Conservation (phyloP, 2,888 invertebrate species). For the Boloria euphrosyne region DNA sequence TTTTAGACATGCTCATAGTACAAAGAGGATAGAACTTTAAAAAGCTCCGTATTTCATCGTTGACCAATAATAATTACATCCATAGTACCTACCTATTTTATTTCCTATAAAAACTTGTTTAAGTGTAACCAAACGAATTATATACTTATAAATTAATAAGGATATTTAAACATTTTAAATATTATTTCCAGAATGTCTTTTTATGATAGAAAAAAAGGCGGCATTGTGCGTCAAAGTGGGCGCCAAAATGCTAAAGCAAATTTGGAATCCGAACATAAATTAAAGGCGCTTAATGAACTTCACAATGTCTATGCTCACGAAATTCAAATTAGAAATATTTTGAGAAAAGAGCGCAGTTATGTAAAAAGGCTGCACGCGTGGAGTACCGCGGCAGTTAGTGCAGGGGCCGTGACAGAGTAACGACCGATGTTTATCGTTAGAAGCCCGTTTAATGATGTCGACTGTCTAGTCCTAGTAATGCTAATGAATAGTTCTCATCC, state of each 20-base stretch:
- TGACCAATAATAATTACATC: too few relatives aligned
- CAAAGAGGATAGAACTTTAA: too few relatives aligned
- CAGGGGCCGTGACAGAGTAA: conserved; percentile 74
- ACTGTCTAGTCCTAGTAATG: conserved; percentile 36
- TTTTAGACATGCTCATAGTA: too few relatives aligned
- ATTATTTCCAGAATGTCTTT: background rate
- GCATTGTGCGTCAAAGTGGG: conserved; percentile 30
- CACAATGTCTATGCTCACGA: conserved; percentile 46
- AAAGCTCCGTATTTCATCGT: too few relatives aligned
- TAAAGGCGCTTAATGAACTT: conserved; percentile 66
- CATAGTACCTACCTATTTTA: too few relatives aligned
- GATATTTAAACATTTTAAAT: background rate
- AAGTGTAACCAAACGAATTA: too few relatives aligned
- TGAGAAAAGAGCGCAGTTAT: conserved; percentile 44
- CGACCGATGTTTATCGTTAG: conserved; percentile 73
- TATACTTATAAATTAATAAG: too few relatives aligned
- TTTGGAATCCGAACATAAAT: conserved; percentile 59
- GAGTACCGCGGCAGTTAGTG: conserved; percentile 69
- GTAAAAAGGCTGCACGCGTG: conserved; percentile 74
- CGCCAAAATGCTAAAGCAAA: conserved; percentile 62
- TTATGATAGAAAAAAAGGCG: conserved; percentile 22
- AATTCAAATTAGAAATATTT: conserved; percentile 48
- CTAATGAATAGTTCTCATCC: conserved; percentile 43
- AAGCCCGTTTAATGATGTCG: conserved; percentile 47
- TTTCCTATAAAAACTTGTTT: too few relatives aligned